Evolutionary conservation across 30 jellyfish, hydroid and myxozoan species (phyloP).

Genomic region (Mastigias papua): DNA sequence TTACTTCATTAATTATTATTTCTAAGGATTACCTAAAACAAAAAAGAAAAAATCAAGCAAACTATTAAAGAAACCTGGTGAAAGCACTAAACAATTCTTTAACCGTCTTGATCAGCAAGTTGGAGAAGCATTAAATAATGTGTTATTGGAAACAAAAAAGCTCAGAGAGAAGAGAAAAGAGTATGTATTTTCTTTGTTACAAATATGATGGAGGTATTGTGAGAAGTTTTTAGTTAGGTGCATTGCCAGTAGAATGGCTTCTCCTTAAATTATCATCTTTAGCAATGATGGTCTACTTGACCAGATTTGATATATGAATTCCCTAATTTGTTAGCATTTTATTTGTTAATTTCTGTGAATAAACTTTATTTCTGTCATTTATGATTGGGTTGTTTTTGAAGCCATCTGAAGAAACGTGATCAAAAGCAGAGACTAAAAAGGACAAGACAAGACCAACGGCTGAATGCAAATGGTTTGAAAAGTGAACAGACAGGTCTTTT

Average conservation of each 20-base stretch:
- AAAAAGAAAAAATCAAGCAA: conserved; percentile 19
- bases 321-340: too few relatives aligned
- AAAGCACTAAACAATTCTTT: conserved; percentile 69
- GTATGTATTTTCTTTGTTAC: conserved; percentile 36
- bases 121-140: conserved; percentile 65
- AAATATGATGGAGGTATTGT: not conserved
- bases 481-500: not conserved
- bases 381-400: not conserved
- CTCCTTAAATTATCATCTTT: not conserved
- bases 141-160: conserved; percentile 73
- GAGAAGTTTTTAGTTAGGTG: too few relatives aligned
- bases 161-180: conserved; percentile 79
- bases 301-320: too few relatives aligned
- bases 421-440: conserved; percentile 63
- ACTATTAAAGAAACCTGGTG: conserved; percentile 51
- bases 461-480: not conserved
- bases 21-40: not conserved
- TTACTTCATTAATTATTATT: not conserved
- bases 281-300: too few relatives aligned
- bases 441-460: not conserved
- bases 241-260: not conserved
- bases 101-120: conserved; percentile 77
- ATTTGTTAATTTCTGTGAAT: too few relatives aligned
- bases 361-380: too few relatives aligned
- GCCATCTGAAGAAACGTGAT: conserved; percentile 82